Conservation (phyloP, 2,113 vertebrate species). For the Ifrita kowaldi region DNA sequence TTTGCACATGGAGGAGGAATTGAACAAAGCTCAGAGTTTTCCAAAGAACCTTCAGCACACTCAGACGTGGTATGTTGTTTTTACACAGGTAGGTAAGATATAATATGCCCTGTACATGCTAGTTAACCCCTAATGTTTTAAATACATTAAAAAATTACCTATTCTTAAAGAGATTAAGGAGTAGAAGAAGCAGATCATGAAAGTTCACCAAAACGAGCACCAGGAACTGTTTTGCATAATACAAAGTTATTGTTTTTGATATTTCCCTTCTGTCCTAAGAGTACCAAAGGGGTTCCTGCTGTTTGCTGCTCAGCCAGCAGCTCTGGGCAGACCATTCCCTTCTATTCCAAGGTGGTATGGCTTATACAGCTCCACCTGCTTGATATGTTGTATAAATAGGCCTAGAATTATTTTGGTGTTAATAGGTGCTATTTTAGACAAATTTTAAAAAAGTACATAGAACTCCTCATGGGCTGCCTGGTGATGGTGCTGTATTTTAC, state of each 20-base stretch:
- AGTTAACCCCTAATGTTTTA: not conserved
- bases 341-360: accelerated
- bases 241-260: not conserved
- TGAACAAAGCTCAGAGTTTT: not conserved
- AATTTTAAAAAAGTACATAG: not conserved
- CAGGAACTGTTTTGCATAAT: not conserved
- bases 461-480: not conserved
- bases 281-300: not conserved
- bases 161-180: not conserved
- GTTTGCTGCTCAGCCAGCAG: not conserved
- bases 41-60: not conserved
- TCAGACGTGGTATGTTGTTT: not conserved
- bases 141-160: accelerated
- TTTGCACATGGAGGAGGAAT: not conserved
- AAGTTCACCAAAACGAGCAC: not conserved
- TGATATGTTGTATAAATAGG: not conserved
- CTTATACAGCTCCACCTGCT: not conserved
- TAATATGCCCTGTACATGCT: accelerated
- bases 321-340: accelerated
- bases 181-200: not conserved
- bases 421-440: not conserved
- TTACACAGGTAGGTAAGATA: not conserved
- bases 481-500: not conserved
- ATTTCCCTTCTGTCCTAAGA: not conserved
- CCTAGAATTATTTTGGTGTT: not conserved